phyloP scores from a whole-genome alignment of 2,888 invertebrate genomes.

The Prionchulus punctatus region DNA sequence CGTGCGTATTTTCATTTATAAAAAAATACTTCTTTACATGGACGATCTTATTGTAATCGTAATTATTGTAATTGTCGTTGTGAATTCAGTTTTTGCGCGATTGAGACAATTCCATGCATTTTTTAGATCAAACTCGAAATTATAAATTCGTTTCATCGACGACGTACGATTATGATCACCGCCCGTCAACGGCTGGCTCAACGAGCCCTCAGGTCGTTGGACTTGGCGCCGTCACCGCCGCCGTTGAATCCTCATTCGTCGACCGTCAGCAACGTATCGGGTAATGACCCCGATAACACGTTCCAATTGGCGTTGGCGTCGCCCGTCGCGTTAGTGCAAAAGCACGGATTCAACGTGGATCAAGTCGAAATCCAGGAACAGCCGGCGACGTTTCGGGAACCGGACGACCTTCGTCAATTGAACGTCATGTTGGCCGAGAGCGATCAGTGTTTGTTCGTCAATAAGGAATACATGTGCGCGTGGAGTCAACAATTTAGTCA shows the following conservation, averaged over 20 bases:
- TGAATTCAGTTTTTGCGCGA: too few relatives aligned
- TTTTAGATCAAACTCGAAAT: too few relatives aligned
- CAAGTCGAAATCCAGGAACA: not conserved
- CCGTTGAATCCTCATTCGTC: not conserved
- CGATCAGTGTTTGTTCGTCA: slow-evolving; percentile 3
- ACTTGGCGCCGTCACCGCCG: not conserved
- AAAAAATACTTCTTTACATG: too few relatives aligned
- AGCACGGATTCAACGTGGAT: not conserved
- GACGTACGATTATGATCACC: not conserved
- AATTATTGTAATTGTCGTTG: too few relatives aligned
- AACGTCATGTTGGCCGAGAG: not conserved
- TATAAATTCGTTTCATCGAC: too few relatives aligned
- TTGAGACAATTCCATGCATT: too few relatives aligned
- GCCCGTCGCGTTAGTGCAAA: not conserved
- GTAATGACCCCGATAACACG: not conserved
- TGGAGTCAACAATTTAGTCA: not conserved
- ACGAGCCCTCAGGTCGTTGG: not conserved
- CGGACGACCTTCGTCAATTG: not conserved
- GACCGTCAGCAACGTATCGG: not conserved
- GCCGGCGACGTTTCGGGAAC: not conserved
- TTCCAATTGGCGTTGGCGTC: not conserved
- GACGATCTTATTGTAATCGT: too few relatives aligned
- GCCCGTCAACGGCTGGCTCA: not conserved
- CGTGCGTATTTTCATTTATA: too few relatives aligned
- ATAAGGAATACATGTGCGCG: not conserved